A percentile compares a stretch with the other conserved stretches of the same genome.
These are phyloP conservation scores for Vulpes vulpes DNA, from an alignment of 2,113 vertebrate genomes.

Conservation along the genomic window DNA sequence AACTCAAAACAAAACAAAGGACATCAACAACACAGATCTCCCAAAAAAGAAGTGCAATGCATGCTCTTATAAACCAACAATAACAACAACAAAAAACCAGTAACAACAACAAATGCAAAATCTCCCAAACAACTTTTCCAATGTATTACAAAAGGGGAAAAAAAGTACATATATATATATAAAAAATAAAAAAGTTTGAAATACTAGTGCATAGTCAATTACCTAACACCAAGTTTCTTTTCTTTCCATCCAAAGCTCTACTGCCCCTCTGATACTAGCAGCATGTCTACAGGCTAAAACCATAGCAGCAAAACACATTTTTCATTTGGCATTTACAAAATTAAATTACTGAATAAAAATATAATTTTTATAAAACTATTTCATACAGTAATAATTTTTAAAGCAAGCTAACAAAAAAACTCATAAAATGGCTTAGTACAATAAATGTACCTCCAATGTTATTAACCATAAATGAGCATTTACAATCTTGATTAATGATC, in stretches of 20 bases:
- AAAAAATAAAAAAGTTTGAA: conserved; percentile 86
- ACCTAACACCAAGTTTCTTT: conserved; percentile 84
- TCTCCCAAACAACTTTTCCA: conserved; percentile 90
- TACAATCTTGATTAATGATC: conserved; percentile 80
- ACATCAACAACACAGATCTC: conserved; percentile 90
- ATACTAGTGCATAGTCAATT: conserved; percentile 92
- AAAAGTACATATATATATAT: conserved; percentile 79
- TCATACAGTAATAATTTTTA: conserved; percentile 91
- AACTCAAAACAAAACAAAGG: conserved; percentile 86
- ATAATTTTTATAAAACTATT: conserved; percentile 93
- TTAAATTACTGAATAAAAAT: conserved; percentile 94
- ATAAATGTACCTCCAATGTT: conserved; percentile 86
- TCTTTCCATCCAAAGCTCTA: conserved; percentile 88
- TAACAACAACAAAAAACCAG: conserved; percentile 74
- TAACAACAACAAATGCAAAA: conserved; percentile 83
- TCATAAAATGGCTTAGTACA: conserved; percentile 86
- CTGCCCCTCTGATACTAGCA: conserved; percentile 89
- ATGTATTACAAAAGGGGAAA: conserved; percentile 85
- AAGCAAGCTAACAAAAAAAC: conserved; percentile 91
- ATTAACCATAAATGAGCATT: conserved; percentile 85
- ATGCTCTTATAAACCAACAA: conserved; percentile 87
- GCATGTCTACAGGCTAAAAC: conserved; percentile 91
- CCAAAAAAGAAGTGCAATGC: conserved; percentile 93
- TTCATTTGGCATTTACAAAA: conserved; percentile 93
- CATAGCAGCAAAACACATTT: conserved; percentile 93